Percentiles rank a stretch among this genome's conserved stretches.
Evolutionary conservation across 1,140 invertebrate genomes (phyloP).

Genomic region (Drosophila paulistorum): DNA sequence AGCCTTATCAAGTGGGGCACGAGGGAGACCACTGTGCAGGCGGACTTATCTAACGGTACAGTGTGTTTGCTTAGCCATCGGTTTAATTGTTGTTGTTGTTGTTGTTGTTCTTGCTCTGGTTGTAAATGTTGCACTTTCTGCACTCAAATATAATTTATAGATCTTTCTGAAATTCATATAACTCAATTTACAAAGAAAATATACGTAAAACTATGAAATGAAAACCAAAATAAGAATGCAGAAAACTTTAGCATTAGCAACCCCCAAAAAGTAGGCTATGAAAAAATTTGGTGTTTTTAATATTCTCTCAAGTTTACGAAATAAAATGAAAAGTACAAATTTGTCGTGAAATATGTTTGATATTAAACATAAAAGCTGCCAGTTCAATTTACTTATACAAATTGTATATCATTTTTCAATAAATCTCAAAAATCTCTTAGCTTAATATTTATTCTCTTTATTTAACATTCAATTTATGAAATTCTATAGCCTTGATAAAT

Average conservation of each 20-base stretch:
- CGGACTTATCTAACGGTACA: constrained; percentile 47
- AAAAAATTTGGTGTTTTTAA: not conserved
- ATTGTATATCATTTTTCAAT: too few species aligned
- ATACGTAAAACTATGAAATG: too few species aligned
- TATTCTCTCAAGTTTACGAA: not conserved
- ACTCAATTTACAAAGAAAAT: not conserved
- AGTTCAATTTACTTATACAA: too few species aligned
- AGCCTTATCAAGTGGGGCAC: constrained; percentile 61
- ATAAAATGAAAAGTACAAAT: too few species aligned
- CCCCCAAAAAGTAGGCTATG: not conserved
- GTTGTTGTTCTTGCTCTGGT: constrained; percentile 4
- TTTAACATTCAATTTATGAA: not conserved
- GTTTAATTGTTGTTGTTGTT: not conserved
- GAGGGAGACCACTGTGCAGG: constrained; percentile 40
- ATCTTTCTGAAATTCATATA: not conserved
- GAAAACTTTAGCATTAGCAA: too few species aligned
- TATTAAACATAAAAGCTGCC: too few species aligned
- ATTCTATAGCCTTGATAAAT: not conserved
- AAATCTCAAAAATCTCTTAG: too few species aligned
- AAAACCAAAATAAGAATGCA: too few species aligned
- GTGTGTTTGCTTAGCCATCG: constrained; percentile 54
- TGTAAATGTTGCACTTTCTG: constrained; percentile 12
- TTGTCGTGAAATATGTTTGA: too few species aligned
- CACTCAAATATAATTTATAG: constrained; percentile 1
- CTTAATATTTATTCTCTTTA: not conserved